These are phyloP conservation scores for Scartelaos histophorus DNA, from an alignment of 2,113 vertebrate genomes.

Conservation along the genomic window DNA sequence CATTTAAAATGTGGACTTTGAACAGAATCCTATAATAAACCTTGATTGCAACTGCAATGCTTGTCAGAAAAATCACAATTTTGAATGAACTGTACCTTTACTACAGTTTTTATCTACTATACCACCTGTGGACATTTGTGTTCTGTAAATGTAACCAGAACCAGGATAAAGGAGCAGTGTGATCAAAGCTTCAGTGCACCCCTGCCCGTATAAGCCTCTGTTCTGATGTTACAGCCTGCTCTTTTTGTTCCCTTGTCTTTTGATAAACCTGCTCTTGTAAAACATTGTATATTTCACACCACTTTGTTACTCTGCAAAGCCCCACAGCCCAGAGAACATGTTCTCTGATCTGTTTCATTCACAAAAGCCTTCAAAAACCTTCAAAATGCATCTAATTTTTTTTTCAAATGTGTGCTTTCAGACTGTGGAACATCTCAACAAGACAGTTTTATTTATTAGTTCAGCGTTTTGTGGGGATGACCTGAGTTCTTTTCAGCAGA, in stretches of 20 bases:
- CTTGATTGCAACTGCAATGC: no score
- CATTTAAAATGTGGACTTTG: no score
- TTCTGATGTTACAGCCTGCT: slow-evolving; percentile 11
- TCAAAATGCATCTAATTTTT: slow-evolving; percentile 14
- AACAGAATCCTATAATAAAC: no score
- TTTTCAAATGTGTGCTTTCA: neutral
- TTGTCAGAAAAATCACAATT: no score
- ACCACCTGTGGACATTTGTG: neutral
- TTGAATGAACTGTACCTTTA: no score
- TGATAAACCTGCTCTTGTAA: neutral
- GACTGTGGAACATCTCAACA: neutral
- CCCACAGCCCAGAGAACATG: slow-evolving; percentile 10
- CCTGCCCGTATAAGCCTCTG: neutral
- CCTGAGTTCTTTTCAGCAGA: no score
- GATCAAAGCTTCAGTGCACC: slow-evolving; percentile 1
- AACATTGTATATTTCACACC: neutral
- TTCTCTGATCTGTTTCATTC: slow-evolving; percentile 23
- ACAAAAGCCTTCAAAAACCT: slow-evolving; percentile 23
- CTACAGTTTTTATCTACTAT: neutral
- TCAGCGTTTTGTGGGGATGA: neutral
- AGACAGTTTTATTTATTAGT: neutral
- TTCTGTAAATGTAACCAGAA: neutral
- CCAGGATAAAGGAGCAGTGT: neutral
- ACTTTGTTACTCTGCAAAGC: slow-evolving; percentile 30
- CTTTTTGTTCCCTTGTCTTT: slow-evolving; percentile 16